These are phyloP conservation scores for Siniperca undulata DNA, from an alignment of 2,797 vertebrate genomes.

Conservation along the genomic window DNA sequence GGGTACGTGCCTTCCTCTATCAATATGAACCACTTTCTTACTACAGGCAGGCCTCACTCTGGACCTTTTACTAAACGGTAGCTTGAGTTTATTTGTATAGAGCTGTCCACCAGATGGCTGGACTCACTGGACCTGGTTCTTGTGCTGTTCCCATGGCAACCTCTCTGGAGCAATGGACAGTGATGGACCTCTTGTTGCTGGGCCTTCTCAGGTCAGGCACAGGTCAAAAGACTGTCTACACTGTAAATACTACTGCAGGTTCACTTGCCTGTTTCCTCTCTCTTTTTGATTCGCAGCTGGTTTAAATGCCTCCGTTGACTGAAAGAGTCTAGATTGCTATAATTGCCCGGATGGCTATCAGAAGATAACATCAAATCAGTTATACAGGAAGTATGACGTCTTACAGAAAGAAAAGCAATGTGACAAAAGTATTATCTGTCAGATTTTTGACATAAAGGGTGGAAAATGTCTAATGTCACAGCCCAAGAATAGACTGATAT, in stretches of 20 bases:
- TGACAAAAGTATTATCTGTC: slow-evolving; percentile 23
- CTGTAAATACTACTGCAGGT: slow-evolving; percentile 19
- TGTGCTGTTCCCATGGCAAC: slow-evolving; percentile 52
- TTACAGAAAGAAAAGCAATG: slow-evolving; percentile 22
- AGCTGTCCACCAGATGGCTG: slow-evolving; percentile 57
- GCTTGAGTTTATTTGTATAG: slow-evolving; percentile 46
- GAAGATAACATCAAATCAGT: slow-evolving; percentile 11
- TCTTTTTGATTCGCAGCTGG: slow-evolving; percentile 15
- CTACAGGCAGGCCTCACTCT: background rate
- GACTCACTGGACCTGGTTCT: slow-evolving; percentile 34
- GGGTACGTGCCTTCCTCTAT: background rate
- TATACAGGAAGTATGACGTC: slow-evolving; percentile 9
- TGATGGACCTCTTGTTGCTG: slow-evolving; percentile 31
- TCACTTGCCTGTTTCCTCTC: slow-evolving; percentile 3
- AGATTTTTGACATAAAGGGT: slow-evolving; percentile 27
- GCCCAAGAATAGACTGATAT: slow-evolving; percentile 63
- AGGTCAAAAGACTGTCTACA: slow-evolving; percentile 26
- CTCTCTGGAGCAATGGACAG: slow-evolving; percentile 36
- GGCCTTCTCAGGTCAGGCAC: slow-evolving; percentile 27
- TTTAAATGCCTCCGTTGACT: background rate
- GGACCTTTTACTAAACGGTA: slow-evolving; percentile 31
- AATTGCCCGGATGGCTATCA: background rate
- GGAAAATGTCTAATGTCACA: slow-evolving; percentile 28
- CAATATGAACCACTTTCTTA: background rate
- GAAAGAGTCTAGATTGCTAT: background rate